Evolutionary conservation across 2,888 invertebrate genomes (phyloP), one percentile per base, ranked within the genome.

Genomic region (Philonicus albiceps): DNA sequence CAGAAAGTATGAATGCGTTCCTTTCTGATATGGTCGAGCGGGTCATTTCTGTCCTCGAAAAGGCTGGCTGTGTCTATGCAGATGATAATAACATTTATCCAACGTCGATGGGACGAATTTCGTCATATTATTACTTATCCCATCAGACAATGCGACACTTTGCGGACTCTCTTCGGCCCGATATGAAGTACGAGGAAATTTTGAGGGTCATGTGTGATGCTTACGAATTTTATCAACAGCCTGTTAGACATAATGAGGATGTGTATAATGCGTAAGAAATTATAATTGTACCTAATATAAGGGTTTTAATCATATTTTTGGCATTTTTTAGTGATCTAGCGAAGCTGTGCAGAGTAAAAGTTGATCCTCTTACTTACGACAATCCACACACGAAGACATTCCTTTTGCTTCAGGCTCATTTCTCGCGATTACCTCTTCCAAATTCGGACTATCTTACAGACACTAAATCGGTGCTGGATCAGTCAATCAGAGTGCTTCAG

Each of bases 211-310:
- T 99, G 90, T 95, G 97, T 40, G 96, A 97, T 91, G 95, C 96
- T 1, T 95, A 97, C 89, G 99, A 99, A 90, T 97, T 98, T 90
- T 95, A 96, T 87, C 96, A 98, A 89, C 94, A 99, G 88, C 99
- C 99, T 0, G 99, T 99, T 1, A 94, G 99, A 84, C 99, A 99
- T 91, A 99, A 99, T 91, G 99, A 99, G 92, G 99, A 99, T 91
- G 93, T 96, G 87, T 94, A 97, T 73, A 99, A 99, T 91, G 96
- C 96, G 97, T 97, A 92, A 91, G 93, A 91, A 11, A 34, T 76
- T 16, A n/a, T 72, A 86, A 13, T 73, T 37, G 34, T 72, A 7
- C 31, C 30, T 16, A 85, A 86, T 78, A 86, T 40, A 73, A 73
- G 40, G 8, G 2, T 81, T 75, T 16, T 86, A 86, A 64, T 30